Evolutionary conservation across 1,140 invertebrate genomes (phyloP).

Genomic region (Solen grandis): DNA sequence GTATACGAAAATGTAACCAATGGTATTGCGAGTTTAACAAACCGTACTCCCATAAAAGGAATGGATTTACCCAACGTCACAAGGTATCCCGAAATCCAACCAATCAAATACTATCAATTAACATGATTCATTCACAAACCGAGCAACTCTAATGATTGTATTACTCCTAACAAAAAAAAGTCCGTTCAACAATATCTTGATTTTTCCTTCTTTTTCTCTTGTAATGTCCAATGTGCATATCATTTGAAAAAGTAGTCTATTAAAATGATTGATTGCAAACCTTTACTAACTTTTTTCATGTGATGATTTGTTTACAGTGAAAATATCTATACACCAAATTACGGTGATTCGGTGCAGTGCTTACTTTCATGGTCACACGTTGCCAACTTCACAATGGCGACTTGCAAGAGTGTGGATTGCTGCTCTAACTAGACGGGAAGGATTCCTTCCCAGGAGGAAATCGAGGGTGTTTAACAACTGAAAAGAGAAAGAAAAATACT

Average conservation of each 20-base stretch:
- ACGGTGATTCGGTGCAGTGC: conserved; percentile 20
- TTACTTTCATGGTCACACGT: conserved; percentile 43
- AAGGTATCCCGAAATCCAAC: conserved; percentile 17
- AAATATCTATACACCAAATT: background rate
- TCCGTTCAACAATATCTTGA: background rate
- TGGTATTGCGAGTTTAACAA: too few species aligned
- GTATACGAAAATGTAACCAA: too few species aligned
- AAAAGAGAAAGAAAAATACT: conserved; percentile 20
- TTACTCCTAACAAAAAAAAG: background rate
- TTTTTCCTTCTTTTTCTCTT: background rate
- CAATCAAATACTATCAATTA: conserved; percentile 32
- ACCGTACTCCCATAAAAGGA: conserved; percentile 40
- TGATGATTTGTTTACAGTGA: background rate
- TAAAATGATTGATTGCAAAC: background rate
- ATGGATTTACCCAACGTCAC: conserved; percentile 11
- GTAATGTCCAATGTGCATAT: background rate
- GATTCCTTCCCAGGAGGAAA: conserved; percentile 57
- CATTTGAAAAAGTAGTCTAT: background rate
- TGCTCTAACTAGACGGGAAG: conserved; percentile 43
- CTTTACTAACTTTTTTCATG: background rate
- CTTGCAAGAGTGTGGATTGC: conserved; percentile 4
- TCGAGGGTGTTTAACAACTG: conserved; percentile 29
- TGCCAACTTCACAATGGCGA: conserved; percentile 59
- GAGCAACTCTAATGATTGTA: background rate
- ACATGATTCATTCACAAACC: conserved; percentile 53